A percentile compares a stretch with the other conserved stretches of the same genome.
phyloP scores from a whole-genome alignment of 64 coral and sea anemone genomes.

The Pachyseris speciosa region DNA sequence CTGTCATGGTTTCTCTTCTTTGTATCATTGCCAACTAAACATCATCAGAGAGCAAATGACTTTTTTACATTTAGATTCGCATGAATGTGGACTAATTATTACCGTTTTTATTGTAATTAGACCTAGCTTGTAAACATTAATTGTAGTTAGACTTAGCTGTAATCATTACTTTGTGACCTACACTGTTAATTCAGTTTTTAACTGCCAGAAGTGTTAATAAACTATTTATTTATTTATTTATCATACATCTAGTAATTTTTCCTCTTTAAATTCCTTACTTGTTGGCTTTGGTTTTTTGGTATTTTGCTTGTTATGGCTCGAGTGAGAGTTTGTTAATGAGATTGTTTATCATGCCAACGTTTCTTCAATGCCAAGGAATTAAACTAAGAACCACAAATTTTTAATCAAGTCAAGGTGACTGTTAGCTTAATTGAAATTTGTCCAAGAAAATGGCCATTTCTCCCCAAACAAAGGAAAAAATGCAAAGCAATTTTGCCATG shows the following conservation, averaged over 20 bases:
- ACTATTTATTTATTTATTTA: neutral
- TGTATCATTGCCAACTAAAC: neutral
- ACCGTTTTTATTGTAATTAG: too few species aligned
- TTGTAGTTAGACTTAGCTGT: too few species aligned
- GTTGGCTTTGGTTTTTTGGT: neutral
- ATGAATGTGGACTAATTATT: too few species aligned
- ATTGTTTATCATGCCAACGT: neutral
- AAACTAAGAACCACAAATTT: slow-evolving; percentile 2
- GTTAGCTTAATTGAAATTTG: neutral
- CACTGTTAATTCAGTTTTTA: too few species aligned
- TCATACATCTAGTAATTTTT: neutral
- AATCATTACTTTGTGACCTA: too few species aligned
- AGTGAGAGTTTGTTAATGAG: neutral
- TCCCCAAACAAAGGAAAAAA: neutral
- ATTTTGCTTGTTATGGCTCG: neutral
- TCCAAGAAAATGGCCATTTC: neutral
- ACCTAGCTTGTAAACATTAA: too few species aligned
- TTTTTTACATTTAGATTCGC: too few species aligned
- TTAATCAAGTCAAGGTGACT: slow-evolving; percentile 2
- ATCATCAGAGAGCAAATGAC: too few species aligned
- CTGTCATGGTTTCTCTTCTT: too few species aligned
- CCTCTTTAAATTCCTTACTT: neutral
- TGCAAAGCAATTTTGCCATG: slow-evolving; percentile 5
- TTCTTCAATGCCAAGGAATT: neutral
- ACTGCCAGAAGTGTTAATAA: too few species aligned